phyloP scores from a whole-genome alignment of 2,888 invertebrate species.

The Nephrotoma appendiculata region DNA sequence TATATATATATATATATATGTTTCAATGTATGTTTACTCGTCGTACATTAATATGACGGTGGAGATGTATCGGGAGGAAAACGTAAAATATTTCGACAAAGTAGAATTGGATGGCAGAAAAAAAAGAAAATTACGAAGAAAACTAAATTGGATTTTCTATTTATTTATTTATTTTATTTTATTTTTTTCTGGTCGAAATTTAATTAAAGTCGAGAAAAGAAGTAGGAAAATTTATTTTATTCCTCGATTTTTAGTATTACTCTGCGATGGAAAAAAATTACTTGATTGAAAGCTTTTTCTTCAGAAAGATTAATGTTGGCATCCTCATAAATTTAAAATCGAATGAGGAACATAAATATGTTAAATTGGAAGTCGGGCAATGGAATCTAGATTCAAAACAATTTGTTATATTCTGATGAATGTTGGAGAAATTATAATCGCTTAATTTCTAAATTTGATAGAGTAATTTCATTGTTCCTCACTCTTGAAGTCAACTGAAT shows the following conservation, averaged over 20 bases:
- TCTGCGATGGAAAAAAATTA: not conserved
- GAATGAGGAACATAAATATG: too few species aligned
- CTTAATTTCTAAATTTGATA: too few species aligned
- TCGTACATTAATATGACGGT: too few species aligned
- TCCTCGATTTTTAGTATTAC: not conserved
- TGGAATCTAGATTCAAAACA: too few species aligned
- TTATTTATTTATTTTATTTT: not conserved
- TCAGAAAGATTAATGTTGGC: not conserved
- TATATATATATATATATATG: not conserved
- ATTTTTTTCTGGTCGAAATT: constrained; percentile 8
- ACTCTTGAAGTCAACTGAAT: too few species aligned
- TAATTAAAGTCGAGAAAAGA: constrained; percentile 1
- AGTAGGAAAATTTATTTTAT: not conserved
- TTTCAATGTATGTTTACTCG: not conserved
- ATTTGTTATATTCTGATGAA: too few species aligned
- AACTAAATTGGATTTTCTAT: constrained; percentile 4
- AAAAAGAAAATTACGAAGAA: constrained; percentile 2
- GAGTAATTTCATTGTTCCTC: too few species aligned
- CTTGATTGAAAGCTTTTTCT: not conserved
- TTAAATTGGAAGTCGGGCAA: too few species aligned
- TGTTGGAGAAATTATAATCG: too few species aligned
- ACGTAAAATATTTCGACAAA: not conserved
- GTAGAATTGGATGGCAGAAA: not conserved
- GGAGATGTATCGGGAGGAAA: not conserved
- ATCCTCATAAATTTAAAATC: too few species aligned